Percentiles rank a stretch among this genome's conserved stretches.
phyloP scores from a whole-genome alignment of 2,888 invertebrate species.

The Gryllus longicercus region DNA sequence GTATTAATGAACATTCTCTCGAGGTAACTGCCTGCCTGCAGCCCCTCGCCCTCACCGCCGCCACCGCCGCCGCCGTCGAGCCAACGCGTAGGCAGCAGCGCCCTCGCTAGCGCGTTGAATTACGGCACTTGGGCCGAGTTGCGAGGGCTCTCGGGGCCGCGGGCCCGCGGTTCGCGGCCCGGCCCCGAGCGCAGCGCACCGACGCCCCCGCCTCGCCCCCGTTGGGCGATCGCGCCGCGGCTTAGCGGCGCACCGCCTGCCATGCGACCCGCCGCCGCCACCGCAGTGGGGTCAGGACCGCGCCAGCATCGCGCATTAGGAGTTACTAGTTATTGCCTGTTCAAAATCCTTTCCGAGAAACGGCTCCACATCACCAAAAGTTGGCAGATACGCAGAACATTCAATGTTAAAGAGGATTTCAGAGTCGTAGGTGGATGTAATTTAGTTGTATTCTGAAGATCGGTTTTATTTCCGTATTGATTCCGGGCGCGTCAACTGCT shows the following conservation, averaged over 20 bases:
- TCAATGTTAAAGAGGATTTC: too few relatives aligned
- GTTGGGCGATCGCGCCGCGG: not conserved
- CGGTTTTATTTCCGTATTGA: too few relatives aligned
- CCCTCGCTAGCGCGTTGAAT: not conserved
- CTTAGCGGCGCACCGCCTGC: too few relatives aligned
- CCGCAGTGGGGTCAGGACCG: not conserved
- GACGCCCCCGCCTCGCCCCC: not conserved
- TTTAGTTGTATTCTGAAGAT: too few relatives aligned
- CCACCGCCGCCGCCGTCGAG: not conserved
- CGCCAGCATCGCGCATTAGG: too few relatives aligned
- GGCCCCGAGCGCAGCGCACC: not conserved
- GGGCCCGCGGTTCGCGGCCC: not conserved
- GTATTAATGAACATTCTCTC: conserved; percentile 17
- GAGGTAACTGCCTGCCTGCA: not conserved
- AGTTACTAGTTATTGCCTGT: too few relatives aligned
- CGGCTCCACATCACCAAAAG: too few relatives aligned
- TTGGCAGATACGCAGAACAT: too few relatives aligned
- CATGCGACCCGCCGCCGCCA: not conserved
- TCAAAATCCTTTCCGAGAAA: too few relatives aligned
- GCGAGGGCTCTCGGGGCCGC: not conserved
- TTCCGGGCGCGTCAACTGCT: too few relatives aligned
- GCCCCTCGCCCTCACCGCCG: not conserved
- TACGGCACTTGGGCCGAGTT: conserved; percentile 1
- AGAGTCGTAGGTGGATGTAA: too few relatives aligned
- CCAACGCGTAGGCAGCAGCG: not conserved